Percentiles rank a stretch among this genome's conserved stretches.
Evolutionary conservation across 2,888 invertebrate genomes (phyloP).

Genomic region (Piscicola geometra): DNA sequence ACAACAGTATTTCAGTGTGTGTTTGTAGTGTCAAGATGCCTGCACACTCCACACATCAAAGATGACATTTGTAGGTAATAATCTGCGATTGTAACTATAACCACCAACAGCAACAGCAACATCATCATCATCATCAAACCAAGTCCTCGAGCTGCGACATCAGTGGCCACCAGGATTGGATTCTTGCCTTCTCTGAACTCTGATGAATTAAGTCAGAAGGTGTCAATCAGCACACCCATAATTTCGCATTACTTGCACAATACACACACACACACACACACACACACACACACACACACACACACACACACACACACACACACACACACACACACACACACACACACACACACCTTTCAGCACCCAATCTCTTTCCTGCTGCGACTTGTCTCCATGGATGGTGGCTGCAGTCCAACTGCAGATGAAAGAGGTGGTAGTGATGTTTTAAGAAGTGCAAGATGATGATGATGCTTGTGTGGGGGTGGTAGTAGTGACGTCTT

Average conservation of each 20-base stretch:
- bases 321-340: too few relatives aligned
- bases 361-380: constrained; percentile 44
- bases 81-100: too few relatives aligned
- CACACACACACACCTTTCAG: constrained; percentile 33
- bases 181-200: constrained; percentile 78
- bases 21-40: too few relatives aligned
- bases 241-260: too few relatives aligned
- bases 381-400: constrained; percentile 81
- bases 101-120: neutral
- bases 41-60: too few relatives aligned
- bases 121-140: constrained; percentile 60
- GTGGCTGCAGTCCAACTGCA: constrained; percentile 58
- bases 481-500: neutral
- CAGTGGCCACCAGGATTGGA: constrained; percentile 85
- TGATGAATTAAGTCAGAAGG: constrained; percentile 54
- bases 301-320: too few relatives aligned
- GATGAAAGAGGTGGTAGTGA: too few relatives aligned
- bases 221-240: neutral
- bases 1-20: too few relatives aligned
- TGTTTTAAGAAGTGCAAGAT: neutral
- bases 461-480: neutral
- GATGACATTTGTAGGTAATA: too few relatives aligned
- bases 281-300: too few relatives aligned
- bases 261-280: too few relatives aligned
- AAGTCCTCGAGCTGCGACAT: constrained; percentile 85